Base-by-base conservation (phyloP, 2,888 invertebrate species). In the Lepidochrysops patricia region DNA sequence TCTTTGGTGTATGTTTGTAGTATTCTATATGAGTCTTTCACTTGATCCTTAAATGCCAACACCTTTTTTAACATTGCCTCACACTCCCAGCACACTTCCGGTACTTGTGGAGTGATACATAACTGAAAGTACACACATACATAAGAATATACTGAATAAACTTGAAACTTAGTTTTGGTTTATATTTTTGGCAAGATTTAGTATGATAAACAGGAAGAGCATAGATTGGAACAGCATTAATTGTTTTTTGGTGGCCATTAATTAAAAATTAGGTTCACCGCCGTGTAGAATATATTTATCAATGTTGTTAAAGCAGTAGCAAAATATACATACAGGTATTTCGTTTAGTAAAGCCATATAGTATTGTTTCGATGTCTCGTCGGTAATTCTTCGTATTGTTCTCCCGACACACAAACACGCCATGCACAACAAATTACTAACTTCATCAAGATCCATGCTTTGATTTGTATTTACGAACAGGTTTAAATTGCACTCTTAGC, bases 1-100 rank as follows among this genome's bases (percentile, higher is more conserved):
- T 85, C 80, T 63, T 71, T 74, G 7, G 80, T 77, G 52, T 84
- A 86, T 2, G 79, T 79, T 58, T 80, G 77, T 0, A 87, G 68
- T 61, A 84, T 81, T 52, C 79, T 71, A 50, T 81, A 82, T 0
- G 80, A 85, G 57, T 86, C 80, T 52, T 84, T 80, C 0, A 83
- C 75, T 63, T 82, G 85, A 49, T 84, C 80, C 32, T 68, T 73
- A 57, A 88, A 88, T 0, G 69, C 43, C 0, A 81, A 63, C 0
- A 73, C 70, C 58, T 72, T 84, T 12, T 66, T 70, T 0, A 87
- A 60, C 6, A 74, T n/a, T 0, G 76, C 76, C 3, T 72, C 70
- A 54, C 88, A 88, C 48, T 87, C 84, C 76, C 80, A 80, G 49
- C 88, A 88, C 0, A 88, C 61, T 1, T 64, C 66, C 0, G 79